phyloP scores from a whole-genome alignment of 2,888 invertebrate genomes.

The Diplolepis rosae region DNA sequence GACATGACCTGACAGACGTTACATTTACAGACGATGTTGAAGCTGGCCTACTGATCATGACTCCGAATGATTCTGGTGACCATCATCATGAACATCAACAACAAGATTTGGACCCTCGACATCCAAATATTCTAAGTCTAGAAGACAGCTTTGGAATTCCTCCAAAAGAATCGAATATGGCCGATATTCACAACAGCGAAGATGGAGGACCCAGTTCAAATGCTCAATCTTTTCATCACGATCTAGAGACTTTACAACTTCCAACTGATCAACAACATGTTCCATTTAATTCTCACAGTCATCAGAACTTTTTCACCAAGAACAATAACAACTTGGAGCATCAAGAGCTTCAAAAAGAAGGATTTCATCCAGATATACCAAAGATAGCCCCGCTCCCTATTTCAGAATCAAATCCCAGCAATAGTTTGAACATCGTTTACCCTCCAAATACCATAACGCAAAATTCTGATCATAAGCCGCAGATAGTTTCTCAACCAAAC shows the following conservation, averaged over 20 bases:
- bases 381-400: constrained; percentile 10
- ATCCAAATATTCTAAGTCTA: constrained; percentile 47
- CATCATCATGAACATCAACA: constrained; percentile 22
- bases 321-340: constrained; percentile 14
- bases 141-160: constrained; percentile 59
- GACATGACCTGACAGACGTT: constrained; percentile 65
- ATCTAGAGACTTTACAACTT: background rate
- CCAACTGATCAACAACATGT: background rate
- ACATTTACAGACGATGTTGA: constrained; percentile 69
- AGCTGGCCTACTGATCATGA: constrained; percentile 70
- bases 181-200: background rate
- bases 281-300: background rate
- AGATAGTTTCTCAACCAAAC: background rate
- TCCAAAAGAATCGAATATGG: constrained; percentile 40
- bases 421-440: constrained; percentile 10
- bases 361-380: background rate
- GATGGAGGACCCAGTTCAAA: background rate
- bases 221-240: background rate
- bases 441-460: background rate
- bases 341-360: background rate
- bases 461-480: background rate
- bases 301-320: background rate
- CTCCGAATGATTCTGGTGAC: constrained; percentile 55
- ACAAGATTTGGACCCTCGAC: constrained; percentile 41
- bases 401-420: constrained; percentile 11